A percentile compares a stretch with the other conserved stretches of the same genome.
phyloP scores from a whole-genome alignment of 2,797 vertebrate genomes.

The Onychomys leucogaster region DNA sequence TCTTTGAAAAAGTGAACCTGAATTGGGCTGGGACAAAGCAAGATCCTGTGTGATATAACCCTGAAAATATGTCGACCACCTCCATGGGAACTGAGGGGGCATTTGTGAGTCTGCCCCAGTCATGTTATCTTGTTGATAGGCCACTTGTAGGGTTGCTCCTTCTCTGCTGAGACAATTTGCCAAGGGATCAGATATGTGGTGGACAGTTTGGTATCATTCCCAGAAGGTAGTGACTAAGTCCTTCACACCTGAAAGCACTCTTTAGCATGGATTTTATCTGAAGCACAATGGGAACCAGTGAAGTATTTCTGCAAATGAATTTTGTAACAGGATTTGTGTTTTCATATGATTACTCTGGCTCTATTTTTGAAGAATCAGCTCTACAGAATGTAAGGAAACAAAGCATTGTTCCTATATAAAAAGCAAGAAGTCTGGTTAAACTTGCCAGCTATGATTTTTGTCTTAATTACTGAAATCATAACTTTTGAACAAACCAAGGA shows the following conservation, averaged over 20 bases:
- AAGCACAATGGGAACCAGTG: conserved; percentile 42
- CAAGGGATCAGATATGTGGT: not conserved
- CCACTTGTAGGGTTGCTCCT: not conserved
- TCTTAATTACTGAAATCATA: conserved; percentile 20
- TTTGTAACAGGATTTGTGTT: conserved; percentile 40
- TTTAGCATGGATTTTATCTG: conserved; percentile 46
- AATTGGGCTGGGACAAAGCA: not conserved
- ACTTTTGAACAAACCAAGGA: not conserved
- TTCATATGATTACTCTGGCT: conserved; percentile 26
- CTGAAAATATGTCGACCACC: not conserved
- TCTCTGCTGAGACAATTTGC: not conserved
- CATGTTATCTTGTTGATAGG: fast-evolving
- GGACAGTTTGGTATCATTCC: not conserved
- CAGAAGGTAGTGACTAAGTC: not conserved
- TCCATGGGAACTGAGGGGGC: not conserved
- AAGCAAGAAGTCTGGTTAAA: not conserved
- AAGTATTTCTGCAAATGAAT: conserved; percentile 26
- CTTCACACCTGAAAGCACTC: conserved; percentile 34
- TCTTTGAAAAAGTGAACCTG: not conserved
- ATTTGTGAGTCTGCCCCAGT: not conserved
- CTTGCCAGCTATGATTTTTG: not conserved
- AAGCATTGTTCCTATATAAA: not conserved
- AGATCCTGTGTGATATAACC: not conserved
- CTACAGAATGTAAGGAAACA: not conserved
- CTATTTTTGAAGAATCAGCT: not conserved